These are phyloP conservation scores for Eudemis profundana DNA, from an alignment of 2,888 invertebrate genomes.

Conservation along the genomic window DNA sequence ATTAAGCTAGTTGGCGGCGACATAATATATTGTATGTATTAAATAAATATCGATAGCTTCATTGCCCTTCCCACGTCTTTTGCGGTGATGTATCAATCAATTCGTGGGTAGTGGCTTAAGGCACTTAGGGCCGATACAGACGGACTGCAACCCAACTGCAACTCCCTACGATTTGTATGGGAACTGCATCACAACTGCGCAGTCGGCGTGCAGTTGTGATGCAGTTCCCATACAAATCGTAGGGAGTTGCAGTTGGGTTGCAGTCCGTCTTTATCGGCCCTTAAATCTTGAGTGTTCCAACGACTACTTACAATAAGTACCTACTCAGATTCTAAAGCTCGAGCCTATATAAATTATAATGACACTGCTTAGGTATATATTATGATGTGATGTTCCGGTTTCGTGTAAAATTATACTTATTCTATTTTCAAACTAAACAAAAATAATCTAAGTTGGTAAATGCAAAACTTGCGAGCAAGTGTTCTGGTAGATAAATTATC, in stretches of 20 bases:
- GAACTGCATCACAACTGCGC: no score
- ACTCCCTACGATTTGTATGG: no score
- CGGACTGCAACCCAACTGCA: no score
- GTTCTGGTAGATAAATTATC: slow-evolving; percentile 14
- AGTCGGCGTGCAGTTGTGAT: no score
- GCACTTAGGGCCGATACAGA: no score
- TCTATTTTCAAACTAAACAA: background rate
- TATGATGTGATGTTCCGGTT: background rate
- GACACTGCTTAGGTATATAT: background rate
- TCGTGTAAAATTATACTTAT: background rate
- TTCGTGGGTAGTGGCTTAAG: background rate
- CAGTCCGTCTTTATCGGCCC: no score
- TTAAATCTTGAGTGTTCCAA: slow-evolving; percentile 5
- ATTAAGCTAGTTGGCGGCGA: no score
- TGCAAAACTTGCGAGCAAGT: background rate
- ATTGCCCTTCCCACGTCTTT: slow-evolving; percentile 1
- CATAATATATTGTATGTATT: no score
- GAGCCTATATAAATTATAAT: slow-evolving; percentile 6
- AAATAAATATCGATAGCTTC: slow-evolving; percentile 2
- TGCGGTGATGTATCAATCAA: slow-evolving; percentile 12
- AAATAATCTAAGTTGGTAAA: slow-evolving; percentile 19
- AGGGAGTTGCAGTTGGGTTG: no score
- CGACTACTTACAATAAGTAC: slow-evolving; percentile 5
- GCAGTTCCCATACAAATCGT: no score
- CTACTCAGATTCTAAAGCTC: background rate